Evolutionary conservation across 2,888 invertebrate genomes (phyloP), one percentile per base, ranked within the genome.

Genomic region (Metalampra italica): DNA sequence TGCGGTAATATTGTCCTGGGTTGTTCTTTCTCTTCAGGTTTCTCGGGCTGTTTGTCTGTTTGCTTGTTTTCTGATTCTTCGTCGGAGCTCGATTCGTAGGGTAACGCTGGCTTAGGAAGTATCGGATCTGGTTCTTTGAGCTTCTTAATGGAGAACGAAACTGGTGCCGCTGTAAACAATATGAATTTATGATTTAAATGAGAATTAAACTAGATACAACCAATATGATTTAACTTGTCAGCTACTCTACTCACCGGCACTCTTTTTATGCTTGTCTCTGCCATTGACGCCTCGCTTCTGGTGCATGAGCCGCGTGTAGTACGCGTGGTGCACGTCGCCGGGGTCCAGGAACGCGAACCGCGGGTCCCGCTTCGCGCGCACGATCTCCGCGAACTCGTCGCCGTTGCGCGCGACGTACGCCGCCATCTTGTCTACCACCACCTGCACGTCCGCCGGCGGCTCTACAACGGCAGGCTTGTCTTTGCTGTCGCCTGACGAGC

Each of bases 331-430:
- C 47, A 93, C 90, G 75, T 98, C 94, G 2, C 89, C 91, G 0
- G 94, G 89, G 53, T 96, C 92, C 0, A 99, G 82, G 77, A 99
- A 99, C 22, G 93, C 93, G 78, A 99, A 98, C 32, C 98, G 89
- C 0, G 94, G 92, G 75, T 98, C 98, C 46, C 93, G 94, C 71
- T 95, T 96, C 3, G 93, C 92, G 61, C 93, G 93, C 9, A 97
- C 94, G 29, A 96, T 95, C 34, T 94, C 93, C 64, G 99, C 98
- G 74, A 99, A 98, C 66, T 96, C 95, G 48, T 94, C 92, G 0
- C 99, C 99, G 82, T 98, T 98, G 63, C 97, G 96, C 0, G 97
- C 95, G 0, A 99, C 98, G 78, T 98, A 98, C 56, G 94, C 93
- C 0, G 99, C 98, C 93, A 99, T 98, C 82, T 98, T 98, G 79